Evolutionary conservation across 2,113 vertebrate genomes (phyloP).

Genomic region (Perccottus glenii): DNA sequence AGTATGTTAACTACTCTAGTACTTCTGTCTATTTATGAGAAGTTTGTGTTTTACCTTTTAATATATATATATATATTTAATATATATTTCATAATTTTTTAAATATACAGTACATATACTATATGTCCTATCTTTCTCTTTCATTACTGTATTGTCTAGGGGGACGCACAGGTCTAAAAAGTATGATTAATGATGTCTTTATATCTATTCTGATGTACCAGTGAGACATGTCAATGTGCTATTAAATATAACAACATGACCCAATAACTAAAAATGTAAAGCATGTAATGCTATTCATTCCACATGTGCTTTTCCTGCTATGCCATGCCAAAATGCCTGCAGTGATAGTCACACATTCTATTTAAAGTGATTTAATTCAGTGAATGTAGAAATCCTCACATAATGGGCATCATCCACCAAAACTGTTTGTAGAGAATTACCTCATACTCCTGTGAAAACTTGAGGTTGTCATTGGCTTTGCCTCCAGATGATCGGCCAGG

Average conservation of each 20-base stretch:
- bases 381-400: neutral
- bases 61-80: neutral
- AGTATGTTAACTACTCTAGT: neutral
- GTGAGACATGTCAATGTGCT: conserved; percentile 8
- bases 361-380: neutral
- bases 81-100: neutral
- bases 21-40: conserved; percentile 15
- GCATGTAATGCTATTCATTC: conserved; percentile 23
- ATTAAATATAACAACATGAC: conserved; percentile 12
- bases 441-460: conserved; percentile 99
- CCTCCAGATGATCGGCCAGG: conserved; percentile 96
- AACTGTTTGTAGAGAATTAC: conserved; percentile 65
- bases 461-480: conserved; percentile 99
- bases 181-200: conserved; percentile 3
- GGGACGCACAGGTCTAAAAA: conserved; percentile 16
- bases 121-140: neutral
- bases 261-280: conserved; percentile 23
- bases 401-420: neutral
- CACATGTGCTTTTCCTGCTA: conserved; percentile 7
- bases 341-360: neutral
- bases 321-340: conserved; percentile 4
- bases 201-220: conserved; percentile 1
- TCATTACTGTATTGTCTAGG: neutral
- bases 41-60: conserved; percentile 5
- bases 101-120: neutral